Evolutionary conservation across 2,113 vertebrate species (phyloP).

Genomic region (Notechis scutatus): DNA sequence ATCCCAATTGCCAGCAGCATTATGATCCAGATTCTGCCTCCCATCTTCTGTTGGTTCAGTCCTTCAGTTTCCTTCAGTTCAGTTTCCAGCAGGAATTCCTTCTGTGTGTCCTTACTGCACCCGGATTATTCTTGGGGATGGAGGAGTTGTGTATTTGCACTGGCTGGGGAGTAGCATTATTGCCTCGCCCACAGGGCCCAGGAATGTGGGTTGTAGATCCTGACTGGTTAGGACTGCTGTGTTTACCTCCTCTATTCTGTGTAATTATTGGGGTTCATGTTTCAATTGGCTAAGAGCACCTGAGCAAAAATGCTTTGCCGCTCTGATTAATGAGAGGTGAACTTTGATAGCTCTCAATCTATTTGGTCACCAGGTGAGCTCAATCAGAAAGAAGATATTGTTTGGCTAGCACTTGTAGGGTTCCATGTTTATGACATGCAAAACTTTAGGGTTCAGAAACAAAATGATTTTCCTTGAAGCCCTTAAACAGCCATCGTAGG

Average conservation of each 20-base stretch:
- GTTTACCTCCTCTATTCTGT: background rate
- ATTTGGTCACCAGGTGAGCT: background rate
- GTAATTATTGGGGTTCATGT: background rate
- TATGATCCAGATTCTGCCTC: background rate
- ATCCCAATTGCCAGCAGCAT: constrained; percentile 10
- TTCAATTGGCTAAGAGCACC: background rate
- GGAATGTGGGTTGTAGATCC: constrained; percentile 16
- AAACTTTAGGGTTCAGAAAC: background rate
- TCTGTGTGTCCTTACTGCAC: background rate
- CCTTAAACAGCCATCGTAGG: background rate
- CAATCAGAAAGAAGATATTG: background rate
- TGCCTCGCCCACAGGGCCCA: constrained; percentile 12
- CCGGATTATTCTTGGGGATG: background rate
- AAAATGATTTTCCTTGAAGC: background rate
- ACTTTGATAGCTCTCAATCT: background rate
- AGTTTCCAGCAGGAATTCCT: background rate
- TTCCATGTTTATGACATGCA: background rate
- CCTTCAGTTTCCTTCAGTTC: background rate
- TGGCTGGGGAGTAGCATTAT: background rate
- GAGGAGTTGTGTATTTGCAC: constrained; percentile 7
- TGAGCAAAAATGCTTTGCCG: background rate
- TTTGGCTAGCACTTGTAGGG: background rate
- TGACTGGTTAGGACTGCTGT: background rate
- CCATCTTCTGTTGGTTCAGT: background rate
- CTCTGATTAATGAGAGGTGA: background rate